A percentile compares a stretch with the other conserved stretches of the same genome.
Evolutionary conservation across 2,113 vertebrate species (phyloP).

Genomic region (Telmatochromis brichardi): DNA sequence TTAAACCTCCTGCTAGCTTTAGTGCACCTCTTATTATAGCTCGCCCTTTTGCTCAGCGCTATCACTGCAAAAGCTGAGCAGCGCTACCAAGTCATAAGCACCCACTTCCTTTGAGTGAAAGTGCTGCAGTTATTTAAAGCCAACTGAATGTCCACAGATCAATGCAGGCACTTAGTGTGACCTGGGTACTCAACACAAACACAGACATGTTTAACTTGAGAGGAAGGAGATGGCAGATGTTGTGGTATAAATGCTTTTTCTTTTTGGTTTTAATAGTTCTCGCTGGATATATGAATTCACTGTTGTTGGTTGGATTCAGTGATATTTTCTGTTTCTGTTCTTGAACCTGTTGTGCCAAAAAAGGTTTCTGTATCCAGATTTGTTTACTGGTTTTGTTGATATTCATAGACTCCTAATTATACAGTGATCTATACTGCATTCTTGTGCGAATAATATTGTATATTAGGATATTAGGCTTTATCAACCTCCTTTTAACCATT

Average conservation of each 20-base stretch:
- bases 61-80: not conserved
- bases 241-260: not conserved
- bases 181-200: not conserved
- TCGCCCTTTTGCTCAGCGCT: not conserved
- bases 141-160: slow-evolving; percentile 12
- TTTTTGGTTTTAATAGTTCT: rapidly evolving
- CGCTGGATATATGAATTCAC: not conserved
- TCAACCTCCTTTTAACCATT: not conserved
- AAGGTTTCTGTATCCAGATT: not conserved
- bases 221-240: not conserved
- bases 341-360: not conserved
- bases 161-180: slow-evolving; percentile 12
- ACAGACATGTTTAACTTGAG: not conserved
- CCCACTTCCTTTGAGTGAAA: not conserved
- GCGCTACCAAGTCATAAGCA: not conserved
- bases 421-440: not conserved
- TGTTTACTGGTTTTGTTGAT: not conserved
- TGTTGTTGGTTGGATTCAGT: not conserved
- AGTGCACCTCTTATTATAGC: not conserved
- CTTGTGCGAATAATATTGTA: not conserved
- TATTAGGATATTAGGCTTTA: not conserved
- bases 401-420: not conserved
- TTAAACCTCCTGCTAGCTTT: not conserved
- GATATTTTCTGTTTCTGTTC: not conserved
- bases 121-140: slow-evolving; percentile 2